Evolutionary conservation across 2,797 vertebrate genomes (phyloP), one percentile per base, ranked within the genome.

Genomic region (Tragelaphus oryx): DNA sequence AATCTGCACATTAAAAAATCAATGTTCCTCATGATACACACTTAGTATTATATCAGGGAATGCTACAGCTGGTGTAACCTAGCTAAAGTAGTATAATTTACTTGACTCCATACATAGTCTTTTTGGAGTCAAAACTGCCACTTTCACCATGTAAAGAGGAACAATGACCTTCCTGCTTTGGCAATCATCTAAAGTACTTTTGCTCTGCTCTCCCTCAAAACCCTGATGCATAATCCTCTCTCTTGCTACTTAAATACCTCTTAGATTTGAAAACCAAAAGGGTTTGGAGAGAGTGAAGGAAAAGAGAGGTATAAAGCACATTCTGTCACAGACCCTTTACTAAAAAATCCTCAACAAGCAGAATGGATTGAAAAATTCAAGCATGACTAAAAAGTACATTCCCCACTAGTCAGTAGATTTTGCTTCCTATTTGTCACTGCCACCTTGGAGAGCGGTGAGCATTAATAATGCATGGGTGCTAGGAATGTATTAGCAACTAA

Each of bases 381-480:
- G 99, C 99, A 99, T 99, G 99, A 99, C 99, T 99, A 99, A 99
- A 99, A 99, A 99, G 99, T 99, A 99, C 99, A 99, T 99, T 99
- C 99, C 99, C 98, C 98, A 99, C 99, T 99, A 99, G 99, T 99
- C 99, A 99, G 99, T 99, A 99, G 99, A 99, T 99, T 99, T 98
- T 98, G 98, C 99, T 99, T 99, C 99, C 99, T 99, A 99, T 99
- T 99, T 99, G 99, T 99, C 99, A 99, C 99, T 99, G 99, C 99
- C 99, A 99, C 99, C 99, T 99, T 99, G 99, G 99, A 99, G 99
- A 99, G 99, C 97, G 90, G 98, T 98, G 98, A 99, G 99, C 99
- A 99, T 99, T 99, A 99, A 99, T 99, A 99, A 99, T 99, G 99
- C 99, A 99, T 99, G 98, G 99, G 98, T 99, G 98, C 98, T 98